A percentile compares a stretch with the other conserved stretches of the same genome.
phyloP scores from a whole-genome alignment of 1,140 invertebrate species.

The Bombus impatiens region DNA sequence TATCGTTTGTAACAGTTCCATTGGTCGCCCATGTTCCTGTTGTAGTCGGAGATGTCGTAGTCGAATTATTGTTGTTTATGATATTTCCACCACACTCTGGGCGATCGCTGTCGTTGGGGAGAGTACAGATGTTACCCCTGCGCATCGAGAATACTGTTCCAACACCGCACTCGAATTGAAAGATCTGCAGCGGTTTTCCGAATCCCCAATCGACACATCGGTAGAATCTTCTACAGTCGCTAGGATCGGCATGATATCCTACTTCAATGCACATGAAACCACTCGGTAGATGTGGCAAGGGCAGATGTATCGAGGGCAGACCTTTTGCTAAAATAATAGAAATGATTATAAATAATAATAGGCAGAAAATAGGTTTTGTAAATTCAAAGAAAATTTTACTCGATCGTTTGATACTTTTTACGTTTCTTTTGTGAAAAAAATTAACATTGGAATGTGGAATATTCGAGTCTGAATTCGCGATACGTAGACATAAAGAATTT shows the following conservation, averaged over 20 bases:
- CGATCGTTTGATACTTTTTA: neutral
- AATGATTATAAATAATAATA: neutral
- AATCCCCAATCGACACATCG: conserved; percentile 83
- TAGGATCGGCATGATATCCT: conserved; percentile 84
- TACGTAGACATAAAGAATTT: neutral
- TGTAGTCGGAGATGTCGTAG: too few relatives aligned
- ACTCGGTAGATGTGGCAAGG: neutral
- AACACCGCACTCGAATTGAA: conserved; percentile 87
- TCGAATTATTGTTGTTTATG: conserved; percentile 32
- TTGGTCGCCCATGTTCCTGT: neutral
- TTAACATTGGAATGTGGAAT: neutral
- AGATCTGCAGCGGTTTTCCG: conserved; percentile 75
- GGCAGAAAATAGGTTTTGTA: neutral
- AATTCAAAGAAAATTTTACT: neutral
- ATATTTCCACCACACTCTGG: conserved; percentile 81
- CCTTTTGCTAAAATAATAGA: conserved; percentile 63
- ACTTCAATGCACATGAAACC: conserved; percentile 82
- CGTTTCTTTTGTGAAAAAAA: neutral
- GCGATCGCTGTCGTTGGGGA: conserved; percentile 85
- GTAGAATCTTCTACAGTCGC: conserved; percentile 84
- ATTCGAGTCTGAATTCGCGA: neutral
- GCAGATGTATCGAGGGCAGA: neutral
- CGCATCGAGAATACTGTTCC: conserved; percentile 88
- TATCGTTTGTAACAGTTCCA: neutral
- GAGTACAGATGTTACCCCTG: conserved; percentile 85